Base-by-base conservation (phyloP, 2,888 invertebrate species). In the Drosophila borborema region DNA sequence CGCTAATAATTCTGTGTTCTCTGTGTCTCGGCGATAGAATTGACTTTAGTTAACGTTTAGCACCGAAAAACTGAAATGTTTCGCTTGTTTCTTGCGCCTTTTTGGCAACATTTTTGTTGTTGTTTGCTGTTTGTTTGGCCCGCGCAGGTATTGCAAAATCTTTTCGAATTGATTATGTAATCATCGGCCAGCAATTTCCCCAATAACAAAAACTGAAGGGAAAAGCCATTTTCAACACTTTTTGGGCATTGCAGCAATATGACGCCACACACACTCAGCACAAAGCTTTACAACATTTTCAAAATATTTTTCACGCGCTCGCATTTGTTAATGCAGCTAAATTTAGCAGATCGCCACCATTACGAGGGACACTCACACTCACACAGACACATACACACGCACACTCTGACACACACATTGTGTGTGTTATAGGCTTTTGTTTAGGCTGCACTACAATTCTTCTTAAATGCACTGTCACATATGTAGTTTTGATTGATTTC, bases 1-100 rank as follows among this genome's bases (percentile, higher is more conserved):
- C 40, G 76, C 81, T 88, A 90, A 90, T 88, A 88, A 90, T 75
- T 85, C 77, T 75, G 78, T 86, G 84, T 89, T 78, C 70, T 75
- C 65, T 70, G 41, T 41, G 67, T 56, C 43, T 54, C 23, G 56
- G 10, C 49, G 63, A 55, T 67, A 23, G 60, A 41, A 36, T 60
- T 61, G 31, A 48, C 23, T 38, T 43, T 8, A 41, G 40, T 54
- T 54, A 43, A 49, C 36, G 28, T 3, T 38, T 40, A 9, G 68
- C 48, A 63, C 20, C 41, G 16, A 60, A 73, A 60, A 71, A 51
- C 49, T 54, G 59, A 67, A 70, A 84, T 58, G 73, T 73, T 80
- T 72, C 79, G 63, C 70, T 65, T 72, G 38, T 40, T 74, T 69
- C 51, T 28, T 69, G 64, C 48, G 54, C n/a, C 53, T 64, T 67